A percentile compares a stretch with the other conserved stretches of the same genome.
Evolutionary conservation across 2,888 invertebrate species (phyloP).

Genomic region (Artemia sinica): DNA sequence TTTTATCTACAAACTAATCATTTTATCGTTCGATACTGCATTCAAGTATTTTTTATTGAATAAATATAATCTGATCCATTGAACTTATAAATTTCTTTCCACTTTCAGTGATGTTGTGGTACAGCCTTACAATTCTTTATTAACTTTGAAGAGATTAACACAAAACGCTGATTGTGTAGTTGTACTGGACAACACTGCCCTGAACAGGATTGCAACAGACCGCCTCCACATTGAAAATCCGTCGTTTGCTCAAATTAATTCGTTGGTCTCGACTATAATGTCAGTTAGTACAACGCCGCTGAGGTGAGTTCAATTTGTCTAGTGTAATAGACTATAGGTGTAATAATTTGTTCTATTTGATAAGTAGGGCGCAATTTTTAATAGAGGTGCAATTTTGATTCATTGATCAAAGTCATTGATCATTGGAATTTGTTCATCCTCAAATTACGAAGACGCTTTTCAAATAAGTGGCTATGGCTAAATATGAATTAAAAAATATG

Average conservation of each 20-base stretch:
- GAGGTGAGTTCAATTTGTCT: slow-evolving; percentile 37
- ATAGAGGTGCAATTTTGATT: too few species aligned
- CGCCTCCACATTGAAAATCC: slow-evolving; percentile 88
- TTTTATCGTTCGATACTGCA: not conserved
- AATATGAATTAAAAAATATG: too few species aligned
- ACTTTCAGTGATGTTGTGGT: slow-evolving; percentile 73
- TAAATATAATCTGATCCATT: too few species aligned
- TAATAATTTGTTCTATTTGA: too few species aligned
- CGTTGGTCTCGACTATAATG: slow-evolving; percentile 94
- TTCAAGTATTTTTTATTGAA: too few species aligned
- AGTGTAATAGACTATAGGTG: too few species aligned
- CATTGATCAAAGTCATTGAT: too few species aligned
- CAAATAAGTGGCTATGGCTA: too few species aligned
- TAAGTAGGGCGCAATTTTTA: too few species aligned
- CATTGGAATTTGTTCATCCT: too few species aligned
- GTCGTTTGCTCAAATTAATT: slow-evolving; percentile 90
- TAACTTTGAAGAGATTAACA: slow-evolving; percentile 81
- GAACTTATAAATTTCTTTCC: slow-evolving; percentile 22
- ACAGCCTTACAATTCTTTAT: slow-evolving; percentile 84
- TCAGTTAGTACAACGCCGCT: slow-evolving; percentile 90
- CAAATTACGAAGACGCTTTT: too few species aligned
- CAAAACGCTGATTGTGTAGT: slow-evolving; percentile 92
- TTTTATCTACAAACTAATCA: not conserved
- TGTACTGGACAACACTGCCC: slow-evolving; percentile 90
- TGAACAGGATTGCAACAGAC: slow-evolving; percentile 82